Evolutionary conservation across 2,888 invertebrate species (phyloP).

Genomic region (Sericinus montela): DNA sequence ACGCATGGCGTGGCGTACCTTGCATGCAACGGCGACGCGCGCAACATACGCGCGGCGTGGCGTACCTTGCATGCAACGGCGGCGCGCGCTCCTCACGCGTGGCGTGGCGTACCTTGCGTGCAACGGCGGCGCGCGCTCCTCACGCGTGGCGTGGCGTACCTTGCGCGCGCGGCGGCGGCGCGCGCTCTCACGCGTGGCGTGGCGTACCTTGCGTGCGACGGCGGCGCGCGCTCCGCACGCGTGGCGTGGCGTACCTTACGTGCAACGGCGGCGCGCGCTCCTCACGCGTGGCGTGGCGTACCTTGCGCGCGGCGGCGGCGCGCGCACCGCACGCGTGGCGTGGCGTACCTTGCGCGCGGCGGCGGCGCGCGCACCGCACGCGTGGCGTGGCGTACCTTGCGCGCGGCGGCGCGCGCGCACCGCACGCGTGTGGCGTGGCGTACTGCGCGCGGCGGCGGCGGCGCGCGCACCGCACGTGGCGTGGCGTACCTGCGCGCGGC

Average conservation of each 20-base stretch:
- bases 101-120: constrained; percentile 88
- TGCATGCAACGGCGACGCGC: too few relatives aligned
- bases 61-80: constrained; percentile 87
- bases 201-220: too few relatives aligned
- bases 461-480: too few relatives aligned
- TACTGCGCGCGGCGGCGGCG: constrained; percentile 88
- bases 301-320: constrained; percentile 89
- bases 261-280: constrained; percentile 85
- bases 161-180: constrained; percentile 97
- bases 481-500: constrained; percentile 89
- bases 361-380: constrained; percentile 97
- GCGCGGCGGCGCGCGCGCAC: too few relatives aligned
- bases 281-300: constrained; percentile 89
- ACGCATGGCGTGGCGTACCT: too few relatives aligned
- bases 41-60: too few relatives aligned
- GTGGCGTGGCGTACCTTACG: too few relatives aligned
- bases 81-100: too few relatives aligned
- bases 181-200: too few relatives aligned
- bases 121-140: constrained; percentile 92
- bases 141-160: constrained; percentile 96
- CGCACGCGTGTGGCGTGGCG: too few relatives aligned
- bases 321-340: constrained; percentile 96
- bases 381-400: too few relatives aligned
- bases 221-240: too few relatives aligned
- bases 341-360: constrained; percentile 97